Base-by-base conservation (phyloP, 2,113 vertebrate genomes). In the Alethe castanea region DNA sequence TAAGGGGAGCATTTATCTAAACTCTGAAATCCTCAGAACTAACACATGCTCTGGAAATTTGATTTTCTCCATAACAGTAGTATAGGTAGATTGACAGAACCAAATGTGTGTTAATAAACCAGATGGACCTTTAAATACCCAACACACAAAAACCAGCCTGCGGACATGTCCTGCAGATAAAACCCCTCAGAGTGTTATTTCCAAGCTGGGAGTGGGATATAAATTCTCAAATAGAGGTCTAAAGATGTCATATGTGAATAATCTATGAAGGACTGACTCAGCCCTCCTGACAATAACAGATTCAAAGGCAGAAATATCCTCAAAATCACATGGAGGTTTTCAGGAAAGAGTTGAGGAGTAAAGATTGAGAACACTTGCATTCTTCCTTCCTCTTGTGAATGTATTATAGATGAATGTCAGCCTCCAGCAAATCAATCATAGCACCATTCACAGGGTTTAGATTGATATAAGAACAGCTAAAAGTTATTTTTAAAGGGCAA, bases 401-500 rank as follows among this genome's bases (percentile, higher is more conserved):
- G 81, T 66, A 94, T 94, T 95, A 94, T 74, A 87, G 77, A 94
- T 91, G 89, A 94, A 96, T 92, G 91, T 74, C 94, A 95, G 80
- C 64, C 91, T 81, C 90, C 89, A 87, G 83, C 86, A 91, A 86
- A 94, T 96, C 95, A 96, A 95, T 97, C 95, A 88, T 0, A 89
- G 70, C 65, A 72, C 91, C 89, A 87, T 94, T 95, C 91, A 91
- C 4, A 1, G 57, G 31, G 53, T 81, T 94, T 81, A 91, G 89
- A 94, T 65, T 97, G 94, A 94, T 94, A 88, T 26, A 91, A 81
- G 67, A 92, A 94, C 80, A 92, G 67, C 90, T 90, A 78, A 53
- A 95, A 92, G 86, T 94, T 97, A 84, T 94, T 96, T 97, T 92
- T 83, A 92, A 95, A 96, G 95, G 92, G 86, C 91, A 95, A 71